Conservation (phyloP, 92 coral and sea anemone genomes). For the Epizoanthus ramosus region DNA sequence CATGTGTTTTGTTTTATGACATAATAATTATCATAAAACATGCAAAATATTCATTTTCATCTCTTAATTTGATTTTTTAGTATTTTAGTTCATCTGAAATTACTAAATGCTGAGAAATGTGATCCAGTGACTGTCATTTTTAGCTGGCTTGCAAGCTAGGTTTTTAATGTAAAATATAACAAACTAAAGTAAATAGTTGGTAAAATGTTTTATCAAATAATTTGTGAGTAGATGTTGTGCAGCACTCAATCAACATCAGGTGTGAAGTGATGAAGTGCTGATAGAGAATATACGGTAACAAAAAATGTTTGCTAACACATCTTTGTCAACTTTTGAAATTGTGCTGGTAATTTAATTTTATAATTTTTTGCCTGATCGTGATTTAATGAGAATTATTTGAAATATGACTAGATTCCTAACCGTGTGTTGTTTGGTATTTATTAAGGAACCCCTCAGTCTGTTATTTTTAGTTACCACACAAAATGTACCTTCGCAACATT, state of each 20-base stretch:
- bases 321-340: neutral
- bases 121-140: slow-evolving; percentile 2
- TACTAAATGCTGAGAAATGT: slow-evolving; percentile 13
- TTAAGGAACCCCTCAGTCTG: slow-evolving; percentile 16
- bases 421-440: slow-evolving; percentile 5
- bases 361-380: slow-evolving; percentile 3
- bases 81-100: slow-evolving; percentile 6
- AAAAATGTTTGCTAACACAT: slow-evolving; percentile 8
- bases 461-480: slow-evolving; percentile 11
- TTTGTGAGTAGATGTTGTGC: slow-evolving; percentile 14
- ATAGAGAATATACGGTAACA: slow-evolving; percentile 5
- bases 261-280: slow-evolving; percentile 10
- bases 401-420: neutral
- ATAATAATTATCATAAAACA: neutral
- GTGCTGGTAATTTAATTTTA: neutral
- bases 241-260: slow-evolving; percentile 15
- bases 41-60: slow-evolving; percentile 9
- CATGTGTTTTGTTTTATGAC: neutral
- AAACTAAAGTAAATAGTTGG: slow-evolving; percentile 13
- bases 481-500: slow-evolving; percentile 52
- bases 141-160: slow-evolving; percentile 8
- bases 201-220: slow-evolving; percentile 8
- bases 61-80: neutral
- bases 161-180: slow-evolving; percentile 8
- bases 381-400: neutral